Conservation (phyloP, 2,113 vertebrate genomes). For the Psittacula cyanocephala region DNA sequence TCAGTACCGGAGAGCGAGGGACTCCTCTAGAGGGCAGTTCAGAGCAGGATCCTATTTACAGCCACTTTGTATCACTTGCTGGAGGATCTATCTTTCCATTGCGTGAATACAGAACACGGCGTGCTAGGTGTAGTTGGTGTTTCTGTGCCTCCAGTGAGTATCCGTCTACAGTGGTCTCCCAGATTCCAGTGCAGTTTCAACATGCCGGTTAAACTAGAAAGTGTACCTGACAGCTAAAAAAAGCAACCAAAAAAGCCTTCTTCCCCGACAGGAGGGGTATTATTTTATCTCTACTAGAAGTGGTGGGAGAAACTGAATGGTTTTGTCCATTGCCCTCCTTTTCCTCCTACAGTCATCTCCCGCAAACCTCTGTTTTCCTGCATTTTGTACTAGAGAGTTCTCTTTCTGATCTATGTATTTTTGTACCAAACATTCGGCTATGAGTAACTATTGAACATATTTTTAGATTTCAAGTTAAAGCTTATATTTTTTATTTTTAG, state of each 20-base stretch:
- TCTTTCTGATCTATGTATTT: neutral
- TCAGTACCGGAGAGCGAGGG: neutral
- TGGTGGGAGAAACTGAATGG: neutral
- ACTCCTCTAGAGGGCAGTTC: slow-evolving; percentile 16
- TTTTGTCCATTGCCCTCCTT: neutral
- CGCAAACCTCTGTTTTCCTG: neutral
- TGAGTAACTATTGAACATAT: neutral
- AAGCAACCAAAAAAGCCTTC: neutral
- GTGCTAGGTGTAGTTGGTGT: neutral
- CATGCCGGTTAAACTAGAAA: neutral
- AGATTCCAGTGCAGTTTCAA: neutral
- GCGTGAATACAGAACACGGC: accelerated
- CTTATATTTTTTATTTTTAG: neutral
- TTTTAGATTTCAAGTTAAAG: neutral
- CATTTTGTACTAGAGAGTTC: neutral
- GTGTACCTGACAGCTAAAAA: neutral
- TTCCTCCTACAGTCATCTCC: neutral
- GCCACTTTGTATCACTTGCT: neutral
- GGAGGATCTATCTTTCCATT: neutral
- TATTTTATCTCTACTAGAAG: neutral
- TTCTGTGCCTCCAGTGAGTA: neutral
- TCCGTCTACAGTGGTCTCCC: neutral
- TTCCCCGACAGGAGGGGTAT: neutral
- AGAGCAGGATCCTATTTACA: neutral
- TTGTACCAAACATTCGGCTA: neutral